phyloP scores from a whole-genome alignment of 2,888 invertebrate genomes.

The Campopleginae sp. region DNA sequence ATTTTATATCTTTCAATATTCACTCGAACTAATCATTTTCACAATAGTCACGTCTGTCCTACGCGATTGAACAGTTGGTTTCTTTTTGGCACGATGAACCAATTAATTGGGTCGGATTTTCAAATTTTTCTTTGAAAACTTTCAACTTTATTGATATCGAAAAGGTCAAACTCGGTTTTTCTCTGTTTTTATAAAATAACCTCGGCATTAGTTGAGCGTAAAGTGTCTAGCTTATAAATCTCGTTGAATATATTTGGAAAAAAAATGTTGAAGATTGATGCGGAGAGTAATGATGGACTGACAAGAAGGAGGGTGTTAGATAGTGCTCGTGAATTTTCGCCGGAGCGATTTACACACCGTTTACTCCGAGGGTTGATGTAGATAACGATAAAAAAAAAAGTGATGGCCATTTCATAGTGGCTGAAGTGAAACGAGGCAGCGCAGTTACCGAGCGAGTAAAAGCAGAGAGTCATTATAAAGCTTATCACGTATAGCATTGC shows the following conservation, averaged over 20 bases:
- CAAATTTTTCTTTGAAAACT: neutral
- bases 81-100: neutral
- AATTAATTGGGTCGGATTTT: neutral
- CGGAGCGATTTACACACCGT: constrained; percentile 1
- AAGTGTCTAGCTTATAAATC: neutral
- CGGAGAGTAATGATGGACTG: neutral
- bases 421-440: neutral
- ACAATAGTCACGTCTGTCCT: neutral
- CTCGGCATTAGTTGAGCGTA: neutral
- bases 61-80: neutral
- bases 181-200: neutral
- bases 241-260: neutral
- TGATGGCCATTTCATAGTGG: neutral
- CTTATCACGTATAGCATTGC: neutral
- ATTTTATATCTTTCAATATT: neutral
- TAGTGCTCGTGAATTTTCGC: neutral
- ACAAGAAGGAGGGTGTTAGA: neutral
- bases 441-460: neutral
- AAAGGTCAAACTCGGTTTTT: neutral
- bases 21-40: neutral
- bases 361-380: constrained; percentile 2
- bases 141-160: neutral
- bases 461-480: neutral
- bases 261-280: neutral
- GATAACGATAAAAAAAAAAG: neutral